Percentiles rank a stretch among this genome's conserved stretches.
Evolutionary conservation across 2,797 vertebrate species (phyloP).

Genomic region (Artibeus lituratus): DNA sequence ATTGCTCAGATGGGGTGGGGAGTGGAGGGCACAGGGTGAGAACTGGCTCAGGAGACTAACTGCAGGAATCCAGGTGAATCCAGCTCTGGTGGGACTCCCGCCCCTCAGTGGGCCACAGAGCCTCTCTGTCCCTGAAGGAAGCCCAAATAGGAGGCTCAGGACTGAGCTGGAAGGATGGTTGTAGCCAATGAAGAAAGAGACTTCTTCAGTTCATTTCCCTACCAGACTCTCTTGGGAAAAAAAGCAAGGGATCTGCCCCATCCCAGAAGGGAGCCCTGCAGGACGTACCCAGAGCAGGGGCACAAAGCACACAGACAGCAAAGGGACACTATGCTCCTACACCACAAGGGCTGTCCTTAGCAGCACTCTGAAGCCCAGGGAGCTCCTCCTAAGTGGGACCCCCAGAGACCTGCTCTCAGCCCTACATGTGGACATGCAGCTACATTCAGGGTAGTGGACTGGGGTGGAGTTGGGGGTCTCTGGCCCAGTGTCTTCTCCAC

Average conservation of each 20-base stretch:
- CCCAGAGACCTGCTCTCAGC: neutral
- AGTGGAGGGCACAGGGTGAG: fast-evolving
- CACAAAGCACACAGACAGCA: neutral
- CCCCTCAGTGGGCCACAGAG: neutral
- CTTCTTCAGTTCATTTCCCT: fast-evolving
- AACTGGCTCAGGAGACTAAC: neutral
- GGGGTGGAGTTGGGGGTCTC: neutral
- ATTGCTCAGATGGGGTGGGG: fast-evolving
- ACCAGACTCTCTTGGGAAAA: neutral
- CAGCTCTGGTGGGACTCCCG: too few species aligned
- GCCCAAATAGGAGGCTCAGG: neutral
- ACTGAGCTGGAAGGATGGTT: neutral
- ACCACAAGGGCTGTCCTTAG: neutral
- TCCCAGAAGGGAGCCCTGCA: neutral
- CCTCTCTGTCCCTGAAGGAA: neutral
- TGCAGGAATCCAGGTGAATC: neutral
- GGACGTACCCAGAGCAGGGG: neutral
- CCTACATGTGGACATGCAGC: neutral
- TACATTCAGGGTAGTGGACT: fast-evolving
- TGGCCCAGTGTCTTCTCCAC: neutral
- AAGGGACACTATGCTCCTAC: neutral
- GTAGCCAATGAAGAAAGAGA: neutral
- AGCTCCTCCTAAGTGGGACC: neutral
- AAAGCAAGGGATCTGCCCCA: neutral
- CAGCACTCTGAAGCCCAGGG: neutral